These are phyloP conservation scores for Elaphurus davidianus DNA, from an alignment of 2,113 vertebrate genomes.

Conservation along the genomic window DNA sequence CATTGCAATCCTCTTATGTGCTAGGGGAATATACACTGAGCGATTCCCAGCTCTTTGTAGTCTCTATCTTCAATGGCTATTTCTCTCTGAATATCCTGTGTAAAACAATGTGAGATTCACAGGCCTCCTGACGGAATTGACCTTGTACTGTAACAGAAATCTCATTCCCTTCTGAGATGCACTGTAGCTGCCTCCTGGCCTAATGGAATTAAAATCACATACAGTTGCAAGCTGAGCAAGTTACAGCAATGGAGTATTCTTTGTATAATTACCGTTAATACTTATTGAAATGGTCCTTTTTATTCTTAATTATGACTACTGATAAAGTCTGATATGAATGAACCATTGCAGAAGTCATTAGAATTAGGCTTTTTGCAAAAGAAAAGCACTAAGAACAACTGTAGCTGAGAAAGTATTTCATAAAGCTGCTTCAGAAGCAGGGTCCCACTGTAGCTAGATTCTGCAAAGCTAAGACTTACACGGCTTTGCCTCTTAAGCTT, in stretches of 20 bases:
- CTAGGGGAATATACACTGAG: background rate
- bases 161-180: background rate
- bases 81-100: background rate
- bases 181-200: background rate
- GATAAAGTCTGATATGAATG: conserved; percentile 17
- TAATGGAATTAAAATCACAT: background rate
- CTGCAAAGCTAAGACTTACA: conserved; percentile 38
- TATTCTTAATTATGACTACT: conserved; percentile 53
- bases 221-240: background rate
- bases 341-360: conserved; percentile 19
- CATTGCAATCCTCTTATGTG: background rate
- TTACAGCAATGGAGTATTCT: background rate
- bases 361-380: conserved; percentile 43
- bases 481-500: background rate
- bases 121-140: background rate
- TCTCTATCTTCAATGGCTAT: background rate
- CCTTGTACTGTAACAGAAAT: background rate
- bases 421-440: background rate
- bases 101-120: conserved; percentile 7
- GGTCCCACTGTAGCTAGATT: background rate
- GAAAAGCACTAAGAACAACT: conserved; percentile 45
- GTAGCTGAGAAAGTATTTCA: background rate
- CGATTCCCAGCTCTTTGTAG: background rate
- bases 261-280: conserved; percentile 48
- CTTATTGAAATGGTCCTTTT: conserved; percentile 66